Evolutionary conservation across 1,140 invertebrate genomes (phyloP).

Genomic region (Leptopilina clavipes): DNA sequence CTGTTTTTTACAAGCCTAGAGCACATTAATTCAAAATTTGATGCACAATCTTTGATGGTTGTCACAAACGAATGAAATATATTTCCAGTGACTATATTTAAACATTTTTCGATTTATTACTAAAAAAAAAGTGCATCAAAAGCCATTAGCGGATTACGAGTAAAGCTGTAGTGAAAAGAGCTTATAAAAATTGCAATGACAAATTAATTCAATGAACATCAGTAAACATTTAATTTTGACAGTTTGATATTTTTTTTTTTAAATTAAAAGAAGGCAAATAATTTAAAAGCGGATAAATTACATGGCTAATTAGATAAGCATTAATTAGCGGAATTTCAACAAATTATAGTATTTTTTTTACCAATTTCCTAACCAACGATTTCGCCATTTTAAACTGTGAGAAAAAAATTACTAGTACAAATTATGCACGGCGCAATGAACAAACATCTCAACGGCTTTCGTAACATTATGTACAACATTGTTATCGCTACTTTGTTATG

Average conservation of each 20-base stretch:
- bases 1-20: constrained; percentile 44
- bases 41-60: constrained; percentile 59
- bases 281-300: not conserved
- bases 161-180: too few species aligned
- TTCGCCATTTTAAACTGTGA: constrained; percentile 41
- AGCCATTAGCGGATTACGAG: too few species aligned
- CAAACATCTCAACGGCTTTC: constrained; percentile 45
- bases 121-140: too few species aligned
- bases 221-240: not conserved
- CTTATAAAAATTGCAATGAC: too few species aligned
- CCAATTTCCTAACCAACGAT: constrained; percentile 43
- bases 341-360: constrained; percentile 33
- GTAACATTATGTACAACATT: constrained; percentile 47
- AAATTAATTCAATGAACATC: too few species aligned
- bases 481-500: constrained; percentile 54
- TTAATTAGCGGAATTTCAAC: constrained; percentile 8
- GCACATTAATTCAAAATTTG: constrained; percentile 57
- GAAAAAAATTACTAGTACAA: constrained; percentile 38
- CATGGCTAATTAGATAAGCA: not conserved
- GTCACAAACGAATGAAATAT: constrained; percentile 54
- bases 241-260: constrained; percentile 1
- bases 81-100: constrained; percentile 44
- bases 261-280: constrained; percentile 36
- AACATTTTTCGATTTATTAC: too few species aligned
- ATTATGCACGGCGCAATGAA: constrained; percentile 47